Evolutionary conservation across 37 sponge, comb jelly and placozoan genomes (phyloP).

Genomic region (Hormiphora californensis): DNA sequence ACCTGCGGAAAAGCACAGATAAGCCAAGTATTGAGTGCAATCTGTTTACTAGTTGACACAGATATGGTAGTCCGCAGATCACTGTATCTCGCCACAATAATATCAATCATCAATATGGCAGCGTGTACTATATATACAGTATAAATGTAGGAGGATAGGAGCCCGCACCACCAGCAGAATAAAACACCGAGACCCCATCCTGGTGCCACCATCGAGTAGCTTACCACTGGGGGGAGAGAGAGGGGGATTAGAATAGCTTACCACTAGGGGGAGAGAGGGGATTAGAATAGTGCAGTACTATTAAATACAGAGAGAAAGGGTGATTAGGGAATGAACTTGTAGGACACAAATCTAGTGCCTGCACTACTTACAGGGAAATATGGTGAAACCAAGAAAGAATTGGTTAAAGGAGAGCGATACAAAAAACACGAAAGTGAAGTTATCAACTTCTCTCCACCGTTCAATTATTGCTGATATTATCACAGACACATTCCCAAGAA

Average conservation of each 20-base stretch:
- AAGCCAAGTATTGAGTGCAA: neutral
- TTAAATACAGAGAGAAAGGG: too few species aligned
- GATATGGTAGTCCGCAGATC: constrained; percentile 11
- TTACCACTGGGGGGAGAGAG: neutral
- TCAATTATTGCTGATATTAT: constrained; percentile 15
- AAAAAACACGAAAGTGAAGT: constrained; percentile 33
- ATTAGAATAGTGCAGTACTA: neutral
- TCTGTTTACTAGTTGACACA: neutral
- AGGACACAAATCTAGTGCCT: too few species aligned
- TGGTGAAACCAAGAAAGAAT: constrained; percentile 2
- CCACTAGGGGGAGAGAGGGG: neutral
- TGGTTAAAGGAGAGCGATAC: constrained; percentile 2
- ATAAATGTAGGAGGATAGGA: constrained; percentile 4
- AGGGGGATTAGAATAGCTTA: neutral
- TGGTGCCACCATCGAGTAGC: constrained; percentile 11
- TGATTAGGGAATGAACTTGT: too few species aligned
- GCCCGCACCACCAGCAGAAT: constrained; percentile 11
- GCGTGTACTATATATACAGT: constrained; percentile 26
- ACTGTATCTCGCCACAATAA: neutral
- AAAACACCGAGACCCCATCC: neutral
- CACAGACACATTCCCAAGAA: neutral
- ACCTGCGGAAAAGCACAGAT: constrained; percentile 28
- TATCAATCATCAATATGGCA: neutral
- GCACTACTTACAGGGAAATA: constrained; percentile 21
- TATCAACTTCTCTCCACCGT: constrained; percentile 20